Evolutionary conservation across 2,888 invertebrate genomes (phyloP).

Genomic region (Ellobium chinense): DNA sequence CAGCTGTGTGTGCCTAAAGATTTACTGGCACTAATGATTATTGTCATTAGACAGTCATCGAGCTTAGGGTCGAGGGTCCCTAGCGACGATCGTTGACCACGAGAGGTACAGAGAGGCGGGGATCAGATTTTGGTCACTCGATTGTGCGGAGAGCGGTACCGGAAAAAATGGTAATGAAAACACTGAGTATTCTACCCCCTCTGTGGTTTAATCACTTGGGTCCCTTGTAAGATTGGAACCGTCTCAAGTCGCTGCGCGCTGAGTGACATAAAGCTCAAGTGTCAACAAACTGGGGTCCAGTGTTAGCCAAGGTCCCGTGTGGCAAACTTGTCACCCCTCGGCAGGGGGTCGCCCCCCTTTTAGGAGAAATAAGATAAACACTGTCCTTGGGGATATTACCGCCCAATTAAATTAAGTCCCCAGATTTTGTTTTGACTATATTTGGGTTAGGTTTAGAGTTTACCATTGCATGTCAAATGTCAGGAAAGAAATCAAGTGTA

Average conservation of each 20-base stretch:
- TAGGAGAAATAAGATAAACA: no score
- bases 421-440: not conserved
- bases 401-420: not conserved
- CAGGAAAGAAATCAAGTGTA: no score
- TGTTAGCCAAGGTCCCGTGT: not conserved
- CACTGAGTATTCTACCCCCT: not conserved
- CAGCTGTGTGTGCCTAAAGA: not conserved
- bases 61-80: not conserved
- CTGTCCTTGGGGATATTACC: not conserved
- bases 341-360: not conserved
- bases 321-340: not conserved
- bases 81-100: not conserved
- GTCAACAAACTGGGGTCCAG: not conserved
- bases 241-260: not conserved
- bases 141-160: not conserved
- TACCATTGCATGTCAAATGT: no score
- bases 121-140: not conserved
- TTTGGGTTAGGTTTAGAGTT: no score
- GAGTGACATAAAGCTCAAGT: not conserved
- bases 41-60: not conserved
- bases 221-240: not conserved
- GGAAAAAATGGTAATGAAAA: not conserved
- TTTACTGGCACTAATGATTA: not conserved
- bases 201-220: not conserved
- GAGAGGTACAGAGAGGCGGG: not conserved